Base-by-base conservation (phyloP, 2,797 vertebrate species). In the Nyctalus aviator region DNA sequence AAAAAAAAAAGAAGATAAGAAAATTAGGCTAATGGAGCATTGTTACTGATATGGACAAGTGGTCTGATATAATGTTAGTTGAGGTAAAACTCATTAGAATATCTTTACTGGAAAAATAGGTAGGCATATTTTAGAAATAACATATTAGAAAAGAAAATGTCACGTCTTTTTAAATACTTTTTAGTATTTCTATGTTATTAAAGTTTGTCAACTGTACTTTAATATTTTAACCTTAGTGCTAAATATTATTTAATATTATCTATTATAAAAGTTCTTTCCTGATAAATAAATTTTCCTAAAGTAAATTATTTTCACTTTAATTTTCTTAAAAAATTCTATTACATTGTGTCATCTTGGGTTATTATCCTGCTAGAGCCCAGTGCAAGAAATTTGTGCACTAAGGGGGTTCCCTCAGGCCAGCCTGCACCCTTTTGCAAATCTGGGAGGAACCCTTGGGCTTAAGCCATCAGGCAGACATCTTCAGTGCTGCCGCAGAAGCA, bases 61-160 rank as follows among this genome's bases (percentile, higher is more conserved):
- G 10, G 18, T 71, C 48, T 64, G 30, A 87, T 71, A 25, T 44
- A 44, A 23, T 91, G 27, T 50, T 66, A 83, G 21, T 25, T 76
- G 4, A 10, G 27, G 11, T 30, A 37, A 91, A 68, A 62, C 76
- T 10, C 25, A 12, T 20, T 20, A 79, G 15, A 72, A 9, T 75
- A 35, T 86, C 71, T 69, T 88, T 48, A 71, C 2, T 81, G 4
- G 89, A 55, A 37, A 81, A 90, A 66, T 75, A 64, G 37, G 15
- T 59, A 25, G 8, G 20, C 32, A 50, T 30, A 81, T 87, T 94
- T 84, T 75, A 84, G 81, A 93, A 95, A 86, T 78, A 48, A 82
- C 21, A 10, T 5, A n/a, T 37, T 46, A 27, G 62, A 50, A 41
- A 77, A 66, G 62, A 81, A 83, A 81, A 83, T 46, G 23, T 50